Percentiles rank a stretch among this genome's conserved stretches.
These are phyloP conservation scores for Nymphalis polychloros DNA, from an alignment of 2,888 invertebrate genomes.

Conservation along the genomic window DNA sequence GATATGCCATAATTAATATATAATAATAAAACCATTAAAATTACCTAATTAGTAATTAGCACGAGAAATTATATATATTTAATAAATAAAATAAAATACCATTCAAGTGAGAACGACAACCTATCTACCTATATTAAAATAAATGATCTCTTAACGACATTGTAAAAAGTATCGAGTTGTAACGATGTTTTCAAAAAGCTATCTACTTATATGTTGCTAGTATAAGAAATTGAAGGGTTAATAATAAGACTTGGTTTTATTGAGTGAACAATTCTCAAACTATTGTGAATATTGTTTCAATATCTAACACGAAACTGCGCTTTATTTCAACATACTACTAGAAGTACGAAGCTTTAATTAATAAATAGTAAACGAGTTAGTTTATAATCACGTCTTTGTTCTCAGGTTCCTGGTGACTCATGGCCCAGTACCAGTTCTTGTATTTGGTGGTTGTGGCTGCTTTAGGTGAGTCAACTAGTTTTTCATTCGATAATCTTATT, in stretches of 20 bases:
- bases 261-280: background rate
- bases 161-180: background rate
- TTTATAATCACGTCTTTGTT: conserved; percentile 40
- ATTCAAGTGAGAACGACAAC: too few species aligned
- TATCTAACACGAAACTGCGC: background rate
- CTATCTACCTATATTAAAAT: background rate
- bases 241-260: background rate
- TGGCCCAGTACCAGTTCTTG: conserved; percentile 63
- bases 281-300: background rate
- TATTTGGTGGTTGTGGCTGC: conserved; percentile 56
- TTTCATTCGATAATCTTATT: conserved; percentile 19
- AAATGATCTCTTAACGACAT: background rate
- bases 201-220: too few species aligned
- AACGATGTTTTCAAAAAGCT: too few species aligned
- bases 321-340: conserved; percentile 5
- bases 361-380: conserved; percentile 17
- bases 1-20: too few species aligned
- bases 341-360: background rate
- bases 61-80: background rate
- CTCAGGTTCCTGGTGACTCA: conserved; percentile 57
- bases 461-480: conserved; percentile 54
- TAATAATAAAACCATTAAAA: too few species aligned
- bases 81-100: background rate
- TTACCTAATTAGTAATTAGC: too few species aligned
- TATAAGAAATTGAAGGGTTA: too few species aligned